phyloP scores from a whole-genome alignment of 1,140 invertebrate species.

The Colletes latitarsis region DNA sequence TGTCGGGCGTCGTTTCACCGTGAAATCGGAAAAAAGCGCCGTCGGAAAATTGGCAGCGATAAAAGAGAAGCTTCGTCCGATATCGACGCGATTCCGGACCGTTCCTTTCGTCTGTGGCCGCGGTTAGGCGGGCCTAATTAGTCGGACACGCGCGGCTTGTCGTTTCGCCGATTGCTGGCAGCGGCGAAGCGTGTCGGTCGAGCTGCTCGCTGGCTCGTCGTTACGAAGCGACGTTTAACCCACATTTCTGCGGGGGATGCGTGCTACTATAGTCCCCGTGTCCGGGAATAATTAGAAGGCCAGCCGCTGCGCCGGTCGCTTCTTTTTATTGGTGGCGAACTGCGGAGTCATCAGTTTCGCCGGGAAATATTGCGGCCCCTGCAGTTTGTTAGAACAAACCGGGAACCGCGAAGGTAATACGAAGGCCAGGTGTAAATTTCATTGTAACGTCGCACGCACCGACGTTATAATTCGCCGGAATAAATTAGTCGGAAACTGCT shows the following conservation, averaged over 20 bases:
- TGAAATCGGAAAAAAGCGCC: conserved; percentile 26
- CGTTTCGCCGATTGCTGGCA: conserved; percentile 47
- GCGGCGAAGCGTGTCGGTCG: neutral
- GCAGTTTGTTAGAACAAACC: neutral
- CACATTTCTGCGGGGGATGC: conserved; percentile 47
- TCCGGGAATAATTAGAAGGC: conserved; percentile 54
- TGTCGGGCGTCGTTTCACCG: conserved; percentile 17
- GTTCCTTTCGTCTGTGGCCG: conserved; percentile 6
- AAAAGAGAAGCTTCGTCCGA: neutral
- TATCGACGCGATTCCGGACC: conserved; percentile 21
- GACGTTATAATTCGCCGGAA: conserved; percentile 25
- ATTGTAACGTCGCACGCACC: neutral
- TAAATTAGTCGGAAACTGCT: conserved; percentile 23
- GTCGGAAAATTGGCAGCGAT: conserved; percentile 35
- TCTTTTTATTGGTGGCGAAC: conserved; percentile 35
- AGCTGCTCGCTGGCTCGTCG: conserved; percentile 1
- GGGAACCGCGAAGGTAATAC: conserved; percentile 14
- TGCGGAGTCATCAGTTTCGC: conserved; percentile 13
- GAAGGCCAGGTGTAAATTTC: conserved; percentile 29
- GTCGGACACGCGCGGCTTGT: conserved; percentile 20
- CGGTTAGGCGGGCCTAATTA: conserved; percentile 47
- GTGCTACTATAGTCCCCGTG: conserved; percentile 8
- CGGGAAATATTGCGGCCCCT: conserved; percentile 17
- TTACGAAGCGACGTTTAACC: conserved; percentile 50
- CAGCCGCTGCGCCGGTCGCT: neutral